Conservation (phyloP, 2,113 vertebrate genomes). For the Misgurnus mizolepis region DNA sequence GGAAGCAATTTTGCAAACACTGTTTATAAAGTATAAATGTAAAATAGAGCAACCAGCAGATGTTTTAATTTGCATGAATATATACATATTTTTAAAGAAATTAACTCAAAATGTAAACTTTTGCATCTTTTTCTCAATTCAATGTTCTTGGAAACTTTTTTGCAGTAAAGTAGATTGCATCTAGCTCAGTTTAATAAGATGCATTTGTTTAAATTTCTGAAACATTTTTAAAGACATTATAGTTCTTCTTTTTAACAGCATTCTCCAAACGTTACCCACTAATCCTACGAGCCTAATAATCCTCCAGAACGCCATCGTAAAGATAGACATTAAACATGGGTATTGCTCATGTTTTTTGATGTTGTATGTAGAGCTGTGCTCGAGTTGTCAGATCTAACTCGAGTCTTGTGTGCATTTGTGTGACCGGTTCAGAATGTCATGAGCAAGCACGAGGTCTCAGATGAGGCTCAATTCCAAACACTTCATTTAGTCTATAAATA, state of each 20-base stretch:
- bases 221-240: not conserved
- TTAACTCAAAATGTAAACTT: too few relatives aligned
- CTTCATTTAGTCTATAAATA: slow-evolving; percentile 63
- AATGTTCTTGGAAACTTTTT: not conserved
- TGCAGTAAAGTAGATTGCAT: not conserved
- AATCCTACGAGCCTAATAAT: slow-evolving; percentile 30
- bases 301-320: not conserved
- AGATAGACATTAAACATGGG: slow-evolving; percentile 17
- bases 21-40: too few relatives aligned
- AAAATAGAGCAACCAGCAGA: not conserved
- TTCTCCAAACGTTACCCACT: not conserved
- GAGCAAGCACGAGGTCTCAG: slow-evolving; percentile 58
- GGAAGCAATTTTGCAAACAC: slow-evolving; percentile 1
- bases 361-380: not conserved
- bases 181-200: not conserved
- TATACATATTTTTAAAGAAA: not conserved
- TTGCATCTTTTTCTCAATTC: not conserved
- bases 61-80: not conserved
- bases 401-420: slow-evolving; percentile 38
- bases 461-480: slow-evolving; percentile 44
- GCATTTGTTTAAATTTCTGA: not conserved
- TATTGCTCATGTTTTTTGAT: not conserved
- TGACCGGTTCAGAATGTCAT: slow-evolving; percentile 72
- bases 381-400: not conserved
- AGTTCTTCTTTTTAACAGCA: not conserved